Percentiles rank a stretch among this genome's conserved stretches.
Evolutionary conservation across 2,888 invertebrate genomes (phyloP).

Genomic region (Dendrolimus pini): DNA sequence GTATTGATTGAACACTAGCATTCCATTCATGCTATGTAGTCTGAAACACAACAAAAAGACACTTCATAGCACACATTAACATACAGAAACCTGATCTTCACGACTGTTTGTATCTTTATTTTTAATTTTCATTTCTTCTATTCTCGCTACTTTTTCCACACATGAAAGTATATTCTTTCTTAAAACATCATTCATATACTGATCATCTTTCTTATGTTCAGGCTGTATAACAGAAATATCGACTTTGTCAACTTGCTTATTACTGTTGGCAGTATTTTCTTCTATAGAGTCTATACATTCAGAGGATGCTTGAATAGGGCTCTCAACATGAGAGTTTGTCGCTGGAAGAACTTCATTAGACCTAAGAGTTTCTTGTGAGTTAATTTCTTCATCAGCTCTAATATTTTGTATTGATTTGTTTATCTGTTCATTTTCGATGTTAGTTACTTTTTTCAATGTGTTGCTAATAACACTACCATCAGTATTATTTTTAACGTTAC

Average conservation of each 20-base stretch:
- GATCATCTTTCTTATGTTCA: conserved; percentile 37
- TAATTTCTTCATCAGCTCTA: conserved; percentile 31
- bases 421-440: conserved; percentile 65
- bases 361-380: conserved; percentile 21
- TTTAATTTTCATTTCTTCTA: conserved; percentile 61
- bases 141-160: conserved; percentile 61
- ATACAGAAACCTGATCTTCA: conserved; percentile 57
- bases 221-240: conserved; percentile 18
- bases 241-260: conserved; percentile 27
- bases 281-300: conserved; percentile 13
- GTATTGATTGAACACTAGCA: conserved; percentile 9
- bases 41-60: conserved; percentile 41
- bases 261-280: conserved; percentile 15
- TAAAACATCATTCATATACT: conserved; percentile 50
- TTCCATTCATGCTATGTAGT: conserved; percentile 44
- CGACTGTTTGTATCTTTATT: conserved; percentile 36
- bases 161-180: conserved; percentile 63
- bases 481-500: conserved; percentile 33
- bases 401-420: conserved; percentile 51
- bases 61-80: conserved; percentile 51
- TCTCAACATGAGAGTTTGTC: conserved; percentile 5
- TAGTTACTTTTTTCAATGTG: conserved; percentile 62
- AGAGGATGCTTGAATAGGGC: conserved; percentile 6
- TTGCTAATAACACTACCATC: conserved; percentile 35
- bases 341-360: conserved; percentile 15